Base-by-base conservation (phyloP, 2,888 invertebrate species). In the Tetramorium bicarinatum region DNA sequence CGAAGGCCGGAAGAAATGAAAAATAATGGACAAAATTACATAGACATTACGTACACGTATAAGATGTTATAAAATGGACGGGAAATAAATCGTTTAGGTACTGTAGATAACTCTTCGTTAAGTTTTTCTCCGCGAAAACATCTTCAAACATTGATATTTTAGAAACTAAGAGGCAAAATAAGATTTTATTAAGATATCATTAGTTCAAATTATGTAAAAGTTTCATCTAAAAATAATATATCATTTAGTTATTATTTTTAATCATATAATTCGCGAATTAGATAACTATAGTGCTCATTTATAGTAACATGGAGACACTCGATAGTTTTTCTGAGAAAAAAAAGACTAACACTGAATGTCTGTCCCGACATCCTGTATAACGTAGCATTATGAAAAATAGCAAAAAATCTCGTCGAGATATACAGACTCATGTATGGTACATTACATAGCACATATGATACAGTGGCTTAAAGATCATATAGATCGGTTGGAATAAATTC, bases 401-500 rank as follows among this genome's bases (percentile, higher is more conserved):
- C 41, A 44, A 9, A 47, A 59, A 71, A 47, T 79, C 3, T 59
- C 18, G 18, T 21, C 41, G n/a, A 8, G 29, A 11, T 38, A 13
- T 34, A 47, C 11, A 6, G n/a, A 47, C 21, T 38, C 13, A 56
- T n/a, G 29, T 66, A 41, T 13, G n/a, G 29, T 52, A 9, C 41
- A 67, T 71, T 59, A 59, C 13, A 38, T 18, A 18, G 21, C 25
- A 47, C 25, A 71, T 59, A 47, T 52, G 52, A 76, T 67, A 79
- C 15, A 56, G 34, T 13, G 79, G 56, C 44, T 79, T 69, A 79
- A 59, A 79, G 59, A 69, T 67, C 47, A 13, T 69, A 59, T 59
- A 44, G 69, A 79, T 79, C 44, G 72, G 18, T 47, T 47, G 59
- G 59, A 49, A 61, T 61, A 69, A 38, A 72, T 80, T 80, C 72